Conservation (phyloP, 2,888 invertebrate species). For the Dynastes grantii region DNA sequence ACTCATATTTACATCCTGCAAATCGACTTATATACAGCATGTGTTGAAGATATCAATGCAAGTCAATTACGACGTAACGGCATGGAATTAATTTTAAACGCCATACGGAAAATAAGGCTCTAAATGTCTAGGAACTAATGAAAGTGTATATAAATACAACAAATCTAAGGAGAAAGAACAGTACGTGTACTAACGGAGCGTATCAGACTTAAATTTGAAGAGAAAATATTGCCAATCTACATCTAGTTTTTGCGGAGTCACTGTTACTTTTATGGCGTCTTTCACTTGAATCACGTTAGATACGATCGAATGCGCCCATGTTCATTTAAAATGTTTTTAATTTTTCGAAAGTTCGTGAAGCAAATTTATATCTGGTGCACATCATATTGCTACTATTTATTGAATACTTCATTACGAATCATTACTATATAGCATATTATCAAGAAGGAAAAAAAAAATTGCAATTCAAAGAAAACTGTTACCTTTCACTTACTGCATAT, state of each 20-base stretch:
- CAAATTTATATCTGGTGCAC: background rate
- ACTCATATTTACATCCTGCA: constrained; percentile 30
- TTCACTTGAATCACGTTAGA: constrained; percentile 10
- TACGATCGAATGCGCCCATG: background rate
- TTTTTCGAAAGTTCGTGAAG: constrained; percentile 9
- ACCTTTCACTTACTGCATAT: background rate
- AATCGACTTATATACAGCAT: constrained; percentile 23
- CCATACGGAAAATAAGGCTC: constrained; percentile 15
- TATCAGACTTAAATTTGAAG: background rate
- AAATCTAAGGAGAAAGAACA: constrained; percentile 8
- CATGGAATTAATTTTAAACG: background rate
- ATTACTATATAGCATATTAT: too few relatives aligned
- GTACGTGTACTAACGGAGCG: background rate
- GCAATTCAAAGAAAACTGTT: background rate
- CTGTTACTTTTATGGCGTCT: constrained; percentile 21
- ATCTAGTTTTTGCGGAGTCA: background rate
- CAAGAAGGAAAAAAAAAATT: too few relatives aligned
- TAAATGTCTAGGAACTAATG: background rate
- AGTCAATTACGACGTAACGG: constrained; percentile 22
- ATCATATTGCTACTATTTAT: background rate
- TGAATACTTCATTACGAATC: background rate
- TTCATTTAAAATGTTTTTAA: background rate
- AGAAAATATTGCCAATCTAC: constrained; percentile 10
- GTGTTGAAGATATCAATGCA: constrained; percentile 21
- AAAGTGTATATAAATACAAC: background rate